These are phyloP conservation scores for Burhinus bistriatus DNA, from an alignment of 2,113 vertebrate genomes.

Conservation along the genomic window DNA sequence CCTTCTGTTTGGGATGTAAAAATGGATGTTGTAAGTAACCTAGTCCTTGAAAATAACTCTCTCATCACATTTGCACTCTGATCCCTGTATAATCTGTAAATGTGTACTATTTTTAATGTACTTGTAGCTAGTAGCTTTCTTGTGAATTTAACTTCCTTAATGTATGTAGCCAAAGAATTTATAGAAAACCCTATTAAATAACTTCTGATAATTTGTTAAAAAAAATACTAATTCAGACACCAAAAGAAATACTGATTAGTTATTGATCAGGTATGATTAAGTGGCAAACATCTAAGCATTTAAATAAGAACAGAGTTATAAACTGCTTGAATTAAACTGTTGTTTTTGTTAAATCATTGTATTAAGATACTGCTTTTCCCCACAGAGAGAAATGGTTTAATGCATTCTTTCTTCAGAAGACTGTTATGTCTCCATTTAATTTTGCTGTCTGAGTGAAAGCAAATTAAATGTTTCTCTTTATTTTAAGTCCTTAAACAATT, in stretches of 20 bases:
- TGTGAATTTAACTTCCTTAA: slow-evolving; percentile 42
- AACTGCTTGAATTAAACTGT: background rate
- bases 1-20: slow-evolving; percentile 35
- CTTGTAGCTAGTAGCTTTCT: slow-evolving; percentile 2
- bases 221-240: background rate
- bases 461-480: background rate
- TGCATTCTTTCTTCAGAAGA: background rate
- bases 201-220: background rate
- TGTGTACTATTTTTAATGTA: slow-evolving; percentile 51
- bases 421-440: background rate
- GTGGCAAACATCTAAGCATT: background rate
- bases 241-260: slow-evolving; percentile 9
- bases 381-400: background rate
- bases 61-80: slow-evolving; percentile 25
- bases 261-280: background rate
- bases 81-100: slow-evolving; percentile 59
- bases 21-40: slow-evolving; percentile 28
- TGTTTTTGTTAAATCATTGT: background rate
- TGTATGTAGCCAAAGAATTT: slow-evolving; percentile 68
- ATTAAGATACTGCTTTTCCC: background rate
- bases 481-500: slow-evolving; percentile 29
- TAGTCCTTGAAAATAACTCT: slow-evolving; percentile 23
- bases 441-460: background rate
- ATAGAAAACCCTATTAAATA: background rate
- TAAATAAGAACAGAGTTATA: background rate